These are phyloP conservation scores for Cyaniris semiargus DNA, from an alignment of 2,888 invertebrate species.

Conservation along the genomic window DNA sequence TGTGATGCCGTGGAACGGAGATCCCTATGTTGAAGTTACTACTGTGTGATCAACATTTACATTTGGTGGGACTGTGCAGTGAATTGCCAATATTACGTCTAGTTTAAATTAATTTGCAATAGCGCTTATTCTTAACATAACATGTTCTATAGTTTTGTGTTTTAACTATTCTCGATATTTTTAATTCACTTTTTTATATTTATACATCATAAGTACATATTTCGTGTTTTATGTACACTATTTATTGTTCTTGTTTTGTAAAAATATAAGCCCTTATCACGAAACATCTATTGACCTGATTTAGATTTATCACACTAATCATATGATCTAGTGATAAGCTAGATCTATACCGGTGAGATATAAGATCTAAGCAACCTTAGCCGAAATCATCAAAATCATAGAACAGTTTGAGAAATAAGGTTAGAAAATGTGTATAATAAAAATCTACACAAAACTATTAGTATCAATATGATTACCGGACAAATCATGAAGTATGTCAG, in stretches of 20 bases:
- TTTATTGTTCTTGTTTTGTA: neutral
- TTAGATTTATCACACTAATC: neutral
- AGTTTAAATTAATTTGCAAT: neutral
- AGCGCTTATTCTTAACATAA: neutral
- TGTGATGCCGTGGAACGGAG: conserved; percentile 72
- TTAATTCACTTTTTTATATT: too few relatives aligned
- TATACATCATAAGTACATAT: neutral
- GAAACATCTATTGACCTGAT: neutral
- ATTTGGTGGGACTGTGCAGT: neutral
- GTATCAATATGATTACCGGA: neutral
- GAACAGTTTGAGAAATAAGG: too few relatives aligned
- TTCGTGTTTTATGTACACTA: neutral
- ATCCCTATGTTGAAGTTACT: conserved; percentile 71
- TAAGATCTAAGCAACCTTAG: neutral
- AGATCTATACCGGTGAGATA: conserved; percentile 14
- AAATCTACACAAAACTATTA: neutral
- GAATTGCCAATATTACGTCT: neutral
- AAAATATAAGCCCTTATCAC: neutral
- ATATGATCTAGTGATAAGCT: conserved; percentile 20
- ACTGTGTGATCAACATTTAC: conserved; percentile 53
- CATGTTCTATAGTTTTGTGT: neutral
- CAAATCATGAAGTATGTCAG: neutral
- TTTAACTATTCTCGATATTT: neutral
- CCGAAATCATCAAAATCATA: neutral
- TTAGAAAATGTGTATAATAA: neutral